Conservation (phyloP, 92 coral and sea anemone genomes). For the Phenganax subtilis region DNA sequence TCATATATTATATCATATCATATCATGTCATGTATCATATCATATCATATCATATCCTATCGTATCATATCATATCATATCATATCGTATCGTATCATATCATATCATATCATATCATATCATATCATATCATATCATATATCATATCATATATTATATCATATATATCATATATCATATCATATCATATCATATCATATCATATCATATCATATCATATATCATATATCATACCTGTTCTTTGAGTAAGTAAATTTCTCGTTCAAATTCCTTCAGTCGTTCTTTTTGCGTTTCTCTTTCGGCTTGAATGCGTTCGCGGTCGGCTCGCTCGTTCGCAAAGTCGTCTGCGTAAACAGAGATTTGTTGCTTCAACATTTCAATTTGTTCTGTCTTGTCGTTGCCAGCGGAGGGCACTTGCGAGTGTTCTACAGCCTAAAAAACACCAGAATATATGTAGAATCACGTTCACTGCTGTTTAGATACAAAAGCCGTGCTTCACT, state of each 20-base stretch:
- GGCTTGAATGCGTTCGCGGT: conserved; percentile 84
- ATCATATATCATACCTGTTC: conserved; percentile 61
- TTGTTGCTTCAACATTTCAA: conserved; percentile 85
- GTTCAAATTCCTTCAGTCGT: conserved; percentile 56
- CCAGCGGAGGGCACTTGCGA: conserved; percentile 1
- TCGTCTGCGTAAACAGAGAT: conserved; percentile 83
- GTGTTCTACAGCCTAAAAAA: background rate
- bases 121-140: too few relatives aligned
- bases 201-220: too few relatives aligned
- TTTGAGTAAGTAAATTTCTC: conserved; percentile 57
- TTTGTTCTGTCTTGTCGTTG: conserved; percentile 57
- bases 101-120: too few relatives aligned
- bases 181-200: too few relatives aligned
- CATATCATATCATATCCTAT: too few relatives aligned
- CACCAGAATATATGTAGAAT: background rate
- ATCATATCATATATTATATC: too few relatives aligned
- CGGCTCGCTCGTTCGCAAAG: conserved; percentile 73
- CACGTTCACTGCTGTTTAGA: background rate
- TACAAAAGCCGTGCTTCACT: too few relatives aligned
- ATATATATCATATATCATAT: too few relatives aligned
- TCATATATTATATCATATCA: too few relatives aligned
- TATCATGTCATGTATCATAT: too few relatives aligned
- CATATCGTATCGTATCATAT: too few relatives aligned
- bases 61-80: too few relatives aligned
- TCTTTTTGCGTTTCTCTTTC: conserved; percentile 66